phyloP scores from a whole-genome alignment of 2,888 invertebrate species.

The Limnephilus lunatus region DNA sequence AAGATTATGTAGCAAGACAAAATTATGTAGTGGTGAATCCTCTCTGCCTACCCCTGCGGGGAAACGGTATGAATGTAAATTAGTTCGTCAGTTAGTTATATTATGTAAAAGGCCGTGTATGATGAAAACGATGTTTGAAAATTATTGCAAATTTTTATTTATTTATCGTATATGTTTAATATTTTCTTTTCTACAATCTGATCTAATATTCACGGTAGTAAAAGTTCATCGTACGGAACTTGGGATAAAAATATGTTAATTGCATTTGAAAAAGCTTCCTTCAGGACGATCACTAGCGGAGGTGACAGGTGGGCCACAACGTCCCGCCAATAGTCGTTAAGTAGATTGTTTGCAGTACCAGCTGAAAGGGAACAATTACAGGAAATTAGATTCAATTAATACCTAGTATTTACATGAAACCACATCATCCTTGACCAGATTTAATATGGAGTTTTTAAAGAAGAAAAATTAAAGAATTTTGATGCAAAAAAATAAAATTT shows the following conservation, averaged over 20 bases:
- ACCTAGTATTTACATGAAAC: neutral
- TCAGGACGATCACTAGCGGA: slow-evolving; percentile 51
- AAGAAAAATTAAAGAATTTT: too few relatives aligned
- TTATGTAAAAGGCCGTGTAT: neutral
- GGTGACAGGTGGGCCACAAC: slow-evolving; percentile 55
- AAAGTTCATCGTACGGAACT: slow-evolving; percentile 54
- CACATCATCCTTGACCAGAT: too few relatives aligned
- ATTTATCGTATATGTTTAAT: neutral
- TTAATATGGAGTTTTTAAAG: too few relatives aligned
- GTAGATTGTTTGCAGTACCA: slow-evolving; percentile 56
- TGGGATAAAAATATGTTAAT: slow-evolving; percentile 47
- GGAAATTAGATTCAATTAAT: neutral
- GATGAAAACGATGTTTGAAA: neutral
- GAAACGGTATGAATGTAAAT: too few relatives aligned
- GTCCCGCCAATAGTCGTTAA: slow-evolving; percentile 59
- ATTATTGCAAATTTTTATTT: neutral
- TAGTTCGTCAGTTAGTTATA: neutral
- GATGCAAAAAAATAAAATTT: too few relatives aligned
- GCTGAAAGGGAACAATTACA: slow-evolving; percentile 44
- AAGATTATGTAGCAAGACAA: too few relatives aligned
- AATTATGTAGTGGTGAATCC: too few relatives aligned
- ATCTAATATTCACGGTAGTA: slow-evolving; percentile 25
- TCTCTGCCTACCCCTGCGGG: too few relatives aligned
- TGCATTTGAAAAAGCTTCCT: slow-evolving; percentile 51
- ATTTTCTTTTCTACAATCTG: too few relatives aligned